A percentile compares a stretch with the other conserved stretches of the same genome.
phyloP scores from a whole-genome alignment of 1,140 invertebrate species.

The Zaprionus capensis region DNA sequence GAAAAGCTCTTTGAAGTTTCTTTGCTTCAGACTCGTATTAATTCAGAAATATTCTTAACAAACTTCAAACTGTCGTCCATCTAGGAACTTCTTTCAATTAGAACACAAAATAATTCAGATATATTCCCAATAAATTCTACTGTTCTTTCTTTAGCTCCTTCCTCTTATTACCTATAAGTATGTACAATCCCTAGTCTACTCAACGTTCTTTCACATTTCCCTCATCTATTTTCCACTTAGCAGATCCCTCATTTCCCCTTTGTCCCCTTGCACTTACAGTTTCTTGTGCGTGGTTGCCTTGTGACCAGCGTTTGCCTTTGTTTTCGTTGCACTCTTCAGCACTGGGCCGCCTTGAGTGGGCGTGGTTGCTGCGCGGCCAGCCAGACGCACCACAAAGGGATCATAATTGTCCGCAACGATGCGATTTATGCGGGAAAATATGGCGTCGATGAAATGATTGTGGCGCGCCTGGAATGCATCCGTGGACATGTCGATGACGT shows the following conservation, averaged over 20 bases:
- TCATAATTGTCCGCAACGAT: conserved; percentile 91
- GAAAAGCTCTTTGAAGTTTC: too few species aligned
- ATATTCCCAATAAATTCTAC: background rate
- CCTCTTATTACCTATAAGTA: background rate
- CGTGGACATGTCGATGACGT: conserved; percentile 82
- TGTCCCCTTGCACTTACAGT: conserved; percentile 69
- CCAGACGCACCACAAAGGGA: conserved; percentile 91
- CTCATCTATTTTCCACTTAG: too few species aligned
- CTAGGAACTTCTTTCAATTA: background rate
- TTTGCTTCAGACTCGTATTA: too few species aligned
- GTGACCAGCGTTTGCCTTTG: conserved; percentile 36
- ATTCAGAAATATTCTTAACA: too few species aligned
- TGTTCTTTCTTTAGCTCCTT: too few species aligned
- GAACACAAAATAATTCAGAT: background rate
- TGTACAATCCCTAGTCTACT: background rate
- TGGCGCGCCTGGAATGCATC: conserved; percentile 85
- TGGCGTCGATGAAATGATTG: conserved; percentile 92
- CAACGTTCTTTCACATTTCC: background rate
- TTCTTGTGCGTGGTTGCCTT: conserved; percentile 67
- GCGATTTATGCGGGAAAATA: conserved; percentile 91
- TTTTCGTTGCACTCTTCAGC: conserved; percentile 43
- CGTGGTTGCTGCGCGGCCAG: conserved; percentile 85
- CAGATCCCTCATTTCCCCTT: background rate
- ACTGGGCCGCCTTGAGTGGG: conserved; percentile 17
- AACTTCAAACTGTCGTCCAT: too few species aligned